Conservation (phyloP, 2,888 invertebrate genomes). For the Eupithecia vulgata region DNA sequence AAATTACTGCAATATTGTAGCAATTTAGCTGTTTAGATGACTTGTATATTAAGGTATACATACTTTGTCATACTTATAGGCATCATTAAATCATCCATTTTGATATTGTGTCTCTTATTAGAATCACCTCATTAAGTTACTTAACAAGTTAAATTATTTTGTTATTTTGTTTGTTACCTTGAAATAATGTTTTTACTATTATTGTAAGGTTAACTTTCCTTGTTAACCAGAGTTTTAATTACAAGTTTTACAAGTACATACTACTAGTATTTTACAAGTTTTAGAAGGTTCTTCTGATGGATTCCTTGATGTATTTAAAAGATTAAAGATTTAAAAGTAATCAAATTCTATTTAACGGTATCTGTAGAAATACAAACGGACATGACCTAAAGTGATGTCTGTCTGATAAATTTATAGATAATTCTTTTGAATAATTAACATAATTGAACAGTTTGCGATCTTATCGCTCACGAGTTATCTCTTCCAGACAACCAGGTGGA, state of each 20-base stretch:
- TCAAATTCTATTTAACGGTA: neutral
- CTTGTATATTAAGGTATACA: neutral
- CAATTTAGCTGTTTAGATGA: neutral
- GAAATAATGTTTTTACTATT: neutral
- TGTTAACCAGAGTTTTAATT: too few species aligned
- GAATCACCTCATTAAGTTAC: neutral
- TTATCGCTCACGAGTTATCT: too few species aligned
- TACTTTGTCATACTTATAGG: neutral
- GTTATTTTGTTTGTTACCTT: neutral
- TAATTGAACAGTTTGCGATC: too few species aligned
- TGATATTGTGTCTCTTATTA: neutral
- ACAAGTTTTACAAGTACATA: too few species aligned
- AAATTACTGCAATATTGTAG: neutral
- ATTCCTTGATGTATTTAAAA: too few species aligned
- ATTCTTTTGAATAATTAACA: too few species aligned
- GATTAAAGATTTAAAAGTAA: slow-evolving; percentile 1
- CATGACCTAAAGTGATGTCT: neutral
- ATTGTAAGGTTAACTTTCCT: neutral
- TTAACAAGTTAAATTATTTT: neutral
- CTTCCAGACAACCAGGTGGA: too few species aligned
- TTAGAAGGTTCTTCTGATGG: slow-evolving; percentile 14
- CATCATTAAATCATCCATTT: neutral
- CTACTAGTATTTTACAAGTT: slow-evolving; percentile 20
- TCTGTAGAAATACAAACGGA: neutral
- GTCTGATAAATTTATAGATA: too few species aligned